Evolutionary conservation across 1,140 invertebrate species (phyloP), one percentile per base, ranked within the genome.

Genomic region (Drosophila miranda): DNA sequence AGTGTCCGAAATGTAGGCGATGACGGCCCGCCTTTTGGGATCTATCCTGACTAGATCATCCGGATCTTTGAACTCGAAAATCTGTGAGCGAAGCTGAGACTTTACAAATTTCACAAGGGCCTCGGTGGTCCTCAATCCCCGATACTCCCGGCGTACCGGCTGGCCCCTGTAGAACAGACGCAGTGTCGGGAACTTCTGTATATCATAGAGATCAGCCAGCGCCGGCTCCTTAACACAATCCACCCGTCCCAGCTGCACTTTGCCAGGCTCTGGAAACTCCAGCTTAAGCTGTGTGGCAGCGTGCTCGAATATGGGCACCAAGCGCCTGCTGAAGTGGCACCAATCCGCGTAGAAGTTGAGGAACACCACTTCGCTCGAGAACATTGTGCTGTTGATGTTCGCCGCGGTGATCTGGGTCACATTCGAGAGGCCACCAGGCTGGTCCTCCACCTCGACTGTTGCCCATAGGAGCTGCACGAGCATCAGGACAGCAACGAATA

Each of bases 341-440:
- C 79, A 83, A 9, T 86, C 61, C n/a, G 80, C 80, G 56, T 83
- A 76, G 44, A 84, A 84, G 42, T 84, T 76, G 9, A 79, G 34
- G 2, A 84, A 76, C 4, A 79, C 63, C 46, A 84, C 58, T 45
- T 84, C 67, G 21, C 70, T 28, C 0, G 56, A 26, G 6, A 28
- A 16, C 48, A 84, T 8, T 1, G 60, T 76, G 11, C 16, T 45
- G 8, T 76, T 74, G 6, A 79, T 57, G 38, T 84, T 84, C 1
- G 41, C n/a, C 23, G 43, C 13, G 2, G 21, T 63, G 14, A 83
- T 54, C 50, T 78, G 61, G 34, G 49, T 13, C 16, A 82, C 63
- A 53, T 44, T 49, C 34, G 61, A 38, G 28, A 16, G 9, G 13
- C 2, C 13, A 6, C 14, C 8, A 4, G 57, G 11, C 21, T 3